Evolutionary conservation across 2,113 vertebrate species (phyloP).

Genomic region (Serilophus lunatus): DNA sequence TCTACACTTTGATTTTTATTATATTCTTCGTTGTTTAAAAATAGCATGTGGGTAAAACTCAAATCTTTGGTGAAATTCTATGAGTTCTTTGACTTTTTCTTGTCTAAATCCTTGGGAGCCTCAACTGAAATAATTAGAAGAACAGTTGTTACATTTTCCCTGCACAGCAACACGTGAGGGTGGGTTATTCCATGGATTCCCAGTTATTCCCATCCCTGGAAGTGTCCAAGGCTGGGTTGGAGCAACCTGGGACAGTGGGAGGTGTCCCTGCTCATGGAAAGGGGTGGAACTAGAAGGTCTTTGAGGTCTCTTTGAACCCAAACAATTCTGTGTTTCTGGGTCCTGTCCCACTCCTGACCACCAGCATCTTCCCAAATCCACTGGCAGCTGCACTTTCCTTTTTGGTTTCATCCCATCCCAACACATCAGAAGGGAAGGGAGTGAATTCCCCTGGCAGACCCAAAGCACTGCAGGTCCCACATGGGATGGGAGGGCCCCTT

Average conservation of each 20-base stretch:
- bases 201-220: background rate
- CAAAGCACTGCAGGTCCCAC: background rate
- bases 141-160: background rate
- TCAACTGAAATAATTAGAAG: background rate
- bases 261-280: background rate
- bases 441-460: background rate
- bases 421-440: background rate
- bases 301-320: background rate
- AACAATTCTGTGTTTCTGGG: background rate
- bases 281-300: too few relatives aligned
- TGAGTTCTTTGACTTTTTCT: background rate
- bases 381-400: too few relatives aligned
- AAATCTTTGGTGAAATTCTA: background rate
- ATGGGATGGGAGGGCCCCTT: too few relatives aligned
- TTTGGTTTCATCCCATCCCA: too few relatives aligned
- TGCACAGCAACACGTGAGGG: background rate
- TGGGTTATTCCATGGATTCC: too few relatives aligned
- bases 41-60: background rate
- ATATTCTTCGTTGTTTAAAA: background rate
- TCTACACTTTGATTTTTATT: background rate
- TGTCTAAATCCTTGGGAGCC: background rate
- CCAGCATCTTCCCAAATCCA: too few relatives aligned
- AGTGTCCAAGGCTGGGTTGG: background rate
- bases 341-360: background rate
- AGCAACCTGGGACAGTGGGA: background rate